Conservation (phyloP, 2,797 vertebrate species). For the Myripristis murdjan region DNA sequence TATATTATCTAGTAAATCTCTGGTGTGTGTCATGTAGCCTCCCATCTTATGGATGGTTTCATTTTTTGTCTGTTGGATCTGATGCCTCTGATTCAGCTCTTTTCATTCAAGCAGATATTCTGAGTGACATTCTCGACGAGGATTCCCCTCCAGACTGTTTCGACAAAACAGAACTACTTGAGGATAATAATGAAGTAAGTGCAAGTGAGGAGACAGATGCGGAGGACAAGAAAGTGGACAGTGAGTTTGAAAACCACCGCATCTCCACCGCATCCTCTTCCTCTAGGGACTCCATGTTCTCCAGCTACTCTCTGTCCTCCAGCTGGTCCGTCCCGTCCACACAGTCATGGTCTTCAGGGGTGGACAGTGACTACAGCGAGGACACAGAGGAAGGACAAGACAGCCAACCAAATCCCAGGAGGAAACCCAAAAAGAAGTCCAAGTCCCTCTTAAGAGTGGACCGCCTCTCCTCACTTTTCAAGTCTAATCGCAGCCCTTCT, state of each 20-base stretch:
- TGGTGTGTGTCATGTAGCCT: not conserved
- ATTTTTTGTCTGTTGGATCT: not conserved
- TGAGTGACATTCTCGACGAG: constrained; percentile 85
- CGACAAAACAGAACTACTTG: constrained; percentile 47
- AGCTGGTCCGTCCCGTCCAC: constrained; percentile 86
- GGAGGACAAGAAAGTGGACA: constrained; percentile 64
- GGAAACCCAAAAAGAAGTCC: constrained; percentile 82
- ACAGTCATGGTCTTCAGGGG: constrained; percentile 88
- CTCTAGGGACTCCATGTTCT: constrained; percentile 86
- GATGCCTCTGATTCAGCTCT: not conserved
- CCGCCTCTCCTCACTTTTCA: constrained; percentile 87
- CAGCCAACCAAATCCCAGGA: constrained; percentile 53
- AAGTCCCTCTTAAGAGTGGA: constrained; percentile 81
- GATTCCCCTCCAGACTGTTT: constrained; percentile 64
- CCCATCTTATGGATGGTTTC: not conserved
- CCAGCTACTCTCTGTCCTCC: constrained; percentile 77
- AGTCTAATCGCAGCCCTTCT: constrained; percentile 81
- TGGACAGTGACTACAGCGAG: constrained; percentile 93
- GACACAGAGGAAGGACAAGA: constrained; percentile 85
- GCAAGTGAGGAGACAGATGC: constrained; percentile 73
- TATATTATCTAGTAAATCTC: not conserved
- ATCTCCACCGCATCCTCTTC: constrained; percentile 81
- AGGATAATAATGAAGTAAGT: constrained; percentile 69
- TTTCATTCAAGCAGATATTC: constrained; percentile 83
- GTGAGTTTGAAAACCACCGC: constrained; percentile 62